Evolutionary conservation across 1,140 invertebrate genomes (phyloP).

Genomic region (Scaptomyza graminum): DNA sequence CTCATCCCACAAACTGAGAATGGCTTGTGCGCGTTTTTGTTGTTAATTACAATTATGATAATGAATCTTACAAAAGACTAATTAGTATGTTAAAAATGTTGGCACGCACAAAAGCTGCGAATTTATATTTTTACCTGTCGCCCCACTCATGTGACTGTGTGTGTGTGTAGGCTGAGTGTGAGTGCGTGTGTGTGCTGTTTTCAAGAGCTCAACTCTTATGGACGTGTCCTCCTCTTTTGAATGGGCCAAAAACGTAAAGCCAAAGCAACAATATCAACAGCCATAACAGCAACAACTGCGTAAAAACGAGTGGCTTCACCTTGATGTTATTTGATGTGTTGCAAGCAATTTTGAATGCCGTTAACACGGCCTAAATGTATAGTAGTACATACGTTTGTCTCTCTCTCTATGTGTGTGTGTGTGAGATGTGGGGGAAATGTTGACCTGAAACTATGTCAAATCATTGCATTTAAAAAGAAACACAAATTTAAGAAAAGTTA

Average conservation of each 20-base stretch:
- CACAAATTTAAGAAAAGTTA: not conserved
- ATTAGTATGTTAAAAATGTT: conserved; percentile 80
- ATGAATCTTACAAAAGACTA: conserved; percentile 78
- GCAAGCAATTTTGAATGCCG: conserved; percentile 24
- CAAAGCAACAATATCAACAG: conserved; percentile 27
- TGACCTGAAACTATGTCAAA: conserved; percentile 24
- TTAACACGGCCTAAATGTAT: not conserved
- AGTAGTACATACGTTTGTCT: not conserved
- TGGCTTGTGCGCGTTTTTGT: conserved; percentile 55
- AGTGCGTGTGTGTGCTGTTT: conserved; percentile 28
- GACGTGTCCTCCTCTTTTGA: conserved; percentile 22
- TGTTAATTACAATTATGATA: conserved; percentile 81
- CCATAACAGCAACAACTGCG: not conserved
- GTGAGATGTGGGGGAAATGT: not conserved
- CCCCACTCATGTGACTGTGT: conserved; percentile 8
- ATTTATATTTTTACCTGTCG: conserved; percentile 57
- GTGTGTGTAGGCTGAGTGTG: conserved; percentile 2
- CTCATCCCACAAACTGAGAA: not conserved
- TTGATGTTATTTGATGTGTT: conserved; percentile 40
- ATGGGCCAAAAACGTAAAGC: conserved; percentile 32
- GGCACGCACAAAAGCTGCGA: conserved; percentile 61
- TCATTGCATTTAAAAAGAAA: not conserved
- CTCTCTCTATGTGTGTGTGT: conserved; percentile 1
- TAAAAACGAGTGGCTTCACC: conserved; percentile 16
- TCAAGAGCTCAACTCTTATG: conserved; percentile 44